A percentile compares a stretch with the other conserved stretches of the same genome.
These are phyloP conservation scores for Podarcis muralis DNA, from an alignment of 2,113 vertebrate species.

Conservation along the genomic window DNA sequence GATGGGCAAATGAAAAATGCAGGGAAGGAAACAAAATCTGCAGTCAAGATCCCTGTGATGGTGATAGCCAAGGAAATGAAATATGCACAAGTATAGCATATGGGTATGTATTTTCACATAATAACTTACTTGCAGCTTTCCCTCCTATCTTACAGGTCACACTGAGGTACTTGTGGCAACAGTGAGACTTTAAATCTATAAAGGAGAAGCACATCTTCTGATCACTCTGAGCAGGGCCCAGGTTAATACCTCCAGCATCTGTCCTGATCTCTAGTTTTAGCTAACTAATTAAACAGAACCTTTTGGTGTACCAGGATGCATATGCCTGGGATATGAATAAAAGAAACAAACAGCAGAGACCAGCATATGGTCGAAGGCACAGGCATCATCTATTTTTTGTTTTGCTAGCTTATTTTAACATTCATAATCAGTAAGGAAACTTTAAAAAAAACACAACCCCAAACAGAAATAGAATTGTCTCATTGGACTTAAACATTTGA, in stretches of 20 bases:
- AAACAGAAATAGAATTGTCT: conserved; percentile 64
- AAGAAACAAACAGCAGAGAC: conserved; percentile 69
- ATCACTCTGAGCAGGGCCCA: conserved; percentile 18
- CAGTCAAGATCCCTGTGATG: not conserved
- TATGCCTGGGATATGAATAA: conserved; percentile 70
- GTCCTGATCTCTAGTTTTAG: conserved; percentile 73
- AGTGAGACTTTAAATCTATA: conserved; percentile 35
- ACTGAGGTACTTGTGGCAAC: conserved; percentile 11
- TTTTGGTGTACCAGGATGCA: conserved; percentile 67
- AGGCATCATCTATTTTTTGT: conserved; percentile 53
- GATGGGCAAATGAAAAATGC: not conserved
- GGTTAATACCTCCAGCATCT: conserved; percentile 70
- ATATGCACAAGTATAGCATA: conserved; percentile 7
- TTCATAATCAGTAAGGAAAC: conserved; percentile 65
- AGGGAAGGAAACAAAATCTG: not conserved
- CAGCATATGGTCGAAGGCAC: conserved; percentile 66
- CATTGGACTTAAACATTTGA: conserved; percentile 65
- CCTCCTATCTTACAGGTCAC: conserved; percentile 35
- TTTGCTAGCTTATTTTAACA: conserved; percentile 68
- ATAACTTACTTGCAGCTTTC: conserved; percentile 23
- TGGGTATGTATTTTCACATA: conserved; percentile 34
- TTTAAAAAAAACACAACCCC: conserved; percentile 23
- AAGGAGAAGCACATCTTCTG: conserved; percentile 44
- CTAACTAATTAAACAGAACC: conserved; percentile 72
- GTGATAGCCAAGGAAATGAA: not conserved